These are phyloP conservation scores for Centropus unirufus DNA, from an alignment of 2,113 vertebrate genomes.

Conservation along the genomic window DNA sequence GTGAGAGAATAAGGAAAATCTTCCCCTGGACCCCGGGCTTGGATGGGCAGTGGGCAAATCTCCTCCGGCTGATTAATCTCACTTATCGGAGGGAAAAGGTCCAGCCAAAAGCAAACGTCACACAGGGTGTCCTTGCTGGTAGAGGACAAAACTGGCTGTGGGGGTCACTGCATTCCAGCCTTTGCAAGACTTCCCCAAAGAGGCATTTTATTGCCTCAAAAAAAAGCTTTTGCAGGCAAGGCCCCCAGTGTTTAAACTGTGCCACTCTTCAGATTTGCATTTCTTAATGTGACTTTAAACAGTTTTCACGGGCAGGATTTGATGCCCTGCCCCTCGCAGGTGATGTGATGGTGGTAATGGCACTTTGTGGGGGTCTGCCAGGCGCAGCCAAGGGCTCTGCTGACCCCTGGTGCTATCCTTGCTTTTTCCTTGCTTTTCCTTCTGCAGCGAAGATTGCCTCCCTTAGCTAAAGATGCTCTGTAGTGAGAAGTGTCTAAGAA, in stretches of 20 bases:
- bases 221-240: neutral
- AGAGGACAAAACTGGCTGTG: neutral
- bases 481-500: neutral
- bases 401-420: slow-evolving; percentile 47
- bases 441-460: neutral
- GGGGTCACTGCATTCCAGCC: neutral
- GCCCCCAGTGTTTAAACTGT: neutral
- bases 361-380: neutral
- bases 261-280: neutral
- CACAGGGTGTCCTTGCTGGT: neutral
- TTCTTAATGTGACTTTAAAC: neutral
- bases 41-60: neutral
- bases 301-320: neutral
- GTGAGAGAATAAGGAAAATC: neutral
- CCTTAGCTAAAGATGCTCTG: neutral
- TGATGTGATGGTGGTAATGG: neutral
- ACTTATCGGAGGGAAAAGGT: neutral
- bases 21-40: neutral
- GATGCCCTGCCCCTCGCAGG: neutral
- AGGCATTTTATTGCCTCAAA: neutral
- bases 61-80: neutral
- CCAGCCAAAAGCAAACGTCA: neutral
- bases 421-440: neutral
- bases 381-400: slow-evolving; percentile 31
- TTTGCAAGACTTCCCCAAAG: neutral